Percentiles rank a stretch among this genome's conserved stretches.
Evolutionary conservation across 2,113 vertebrate species (phyloP).

Genomic region (Formicarius rufipectus): DNA sequence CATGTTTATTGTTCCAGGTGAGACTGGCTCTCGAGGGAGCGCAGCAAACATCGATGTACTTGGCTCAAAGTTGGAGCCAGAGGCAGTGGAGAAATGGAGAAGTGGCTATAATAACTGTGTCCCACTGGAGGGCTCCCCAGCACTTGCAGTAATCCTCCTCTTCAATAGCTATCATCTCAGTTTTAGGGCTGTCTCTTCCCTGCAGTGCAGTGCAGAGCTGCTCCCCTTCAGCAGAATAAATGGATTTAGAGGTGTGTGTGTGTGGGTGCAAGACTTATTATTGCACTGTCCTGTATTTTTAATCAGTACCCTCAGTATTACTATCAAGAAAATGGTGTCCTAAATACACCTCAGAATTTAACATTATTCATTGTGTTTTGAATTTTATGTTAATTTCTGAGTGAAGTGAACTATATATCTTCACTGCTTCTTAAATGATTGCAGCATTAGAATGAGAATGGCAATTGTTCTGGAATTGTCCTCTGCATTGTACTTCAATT

Average conservation of each 20-base stretch:
- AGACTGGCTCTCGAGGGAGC: background rate
- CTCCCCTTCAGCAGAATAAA: background rate
- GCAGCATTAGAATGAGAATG: background rate
- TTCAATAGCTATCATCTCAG: background rate
- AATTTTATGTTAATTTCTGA: background rate
- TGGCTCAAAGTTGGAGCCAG: background rate
- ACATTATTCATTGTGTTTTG: background rate
- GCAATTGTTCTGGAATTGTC: conserved; percentile 16
- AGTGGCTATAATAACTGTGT: background rate
- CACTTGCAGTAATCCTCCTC: background rate
- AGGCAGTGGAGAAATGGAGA: background rate
- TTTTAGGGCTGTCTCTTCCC: background rate
- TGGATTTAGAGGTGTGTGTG: background rate
- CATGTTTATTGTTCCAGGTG: background rate
- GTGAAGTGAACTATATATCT: background rate
- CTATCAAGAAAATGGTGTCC: background rate
- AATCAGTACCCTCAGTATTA: background rate
- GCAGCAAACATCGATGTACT: background rate
- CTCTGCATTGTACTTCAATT: background rate
- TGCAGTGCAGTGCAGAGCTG: background rate
- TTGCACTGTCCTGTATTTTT: background rate
- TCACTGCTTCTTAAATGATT: background rate
- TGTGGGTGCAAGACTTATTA: background rate
- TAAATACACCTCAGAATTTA: background rate
- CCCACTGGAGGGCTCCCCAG: conserved; percentile 62